These are phyloP conservation scores for Sander lucioperca DNA, from an alignment of 2,113 vertebrate species.

Conservation along the genomic window DNA sequence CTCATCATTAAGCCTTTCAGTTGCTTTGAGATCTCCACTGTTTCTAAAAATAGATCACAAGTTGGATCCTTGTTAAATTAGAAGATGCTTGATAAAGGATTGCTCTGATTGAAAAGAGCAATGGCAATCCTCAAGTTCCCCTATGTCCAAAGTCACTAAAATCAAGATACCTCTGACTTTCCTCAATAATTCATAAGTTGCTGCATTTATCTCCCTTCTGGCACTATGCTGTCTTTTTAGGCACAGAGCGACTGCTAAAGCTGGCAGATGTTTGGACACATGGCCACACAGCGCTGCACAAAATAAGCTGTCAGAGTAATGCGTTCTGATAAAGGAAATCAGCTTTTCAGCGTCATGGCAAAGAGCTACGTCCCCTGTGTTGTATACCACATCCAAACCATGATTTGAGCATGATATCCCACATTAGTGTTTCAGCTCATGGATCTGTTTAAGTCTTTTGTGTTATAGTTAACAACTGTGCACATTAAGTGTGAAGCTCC, in stretches of 20 bases:
- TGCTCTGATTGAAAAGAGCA: constrained; percentile 59
- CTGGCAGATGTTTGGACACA: constrained; percentile 77
- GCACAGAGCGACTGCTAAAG: constrained; percentile 54
- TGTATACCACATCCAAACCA: constrained; percentile 23
- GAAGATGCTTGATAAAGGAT: constrained; percentile 33
- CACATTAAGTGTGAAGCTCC: constrained; percentile 11
- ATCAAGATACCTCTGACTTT: constrained; percentile 67
- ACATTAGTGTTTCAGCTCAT: constrained; percentile 28
- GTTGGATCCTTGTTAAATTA: constrained; percentile 44
- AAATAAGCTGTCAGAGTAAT: constrained; percentile 66
- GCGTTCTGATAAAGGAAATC: constrained; percentile 50
- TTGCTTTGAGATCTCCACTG: constrained; percentile 28
- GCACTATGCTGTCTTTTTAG: constrained; percentile 64
- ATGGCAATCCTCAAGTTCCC: constrained; percentile 56
- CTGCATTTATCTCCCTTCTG: constrained; percentile 64
- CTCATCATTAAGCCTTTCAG: constrained; percentile 7
- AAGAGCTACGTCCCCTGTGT: constrained; percentile 31
- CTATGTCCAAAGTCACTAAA: constrained; percentile 71
- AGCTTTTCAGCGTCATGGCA: constrained; percentile 48
- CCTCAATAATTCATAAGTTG: constrained; percentile 74
- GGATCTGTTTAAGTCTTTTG: constrained; percentile 24
- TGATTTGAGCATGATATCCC: constrained; percentile 44
- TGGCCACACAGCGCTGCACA: constrained; percentile 61
- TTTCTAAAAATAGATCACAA: constrained; percentile 33
- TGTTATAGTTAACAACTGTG: constrained; percentile 26